Base-by-base conservation (phyloP, 2,797 vertebrate species). In the Cryptoblepharus egeriae region DNA sequence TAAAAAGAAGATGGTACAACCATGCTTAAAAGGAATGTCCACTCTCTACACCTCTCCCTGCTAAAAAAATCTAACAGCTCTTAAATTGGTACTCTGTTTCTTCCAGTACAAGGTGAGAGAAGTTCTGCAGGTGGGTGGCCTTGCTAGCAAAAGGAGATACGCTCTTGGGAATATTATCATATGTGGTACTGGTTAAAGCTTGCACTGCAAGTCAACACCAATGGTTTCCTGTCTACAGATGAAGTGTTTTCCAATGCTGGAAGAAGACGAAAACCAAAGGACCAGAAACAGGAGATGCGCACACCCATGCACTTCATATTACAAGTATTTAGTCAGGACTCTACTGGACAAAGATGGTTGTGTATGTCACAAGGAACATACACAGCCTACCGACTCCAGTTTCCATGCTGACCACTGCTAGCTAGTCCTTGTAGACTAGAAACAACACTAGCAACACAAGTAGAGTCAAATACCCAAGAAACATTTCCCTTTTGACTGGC, bases 1-100 rank as follows among this genome's bases (percentile, higher is more conserved):
- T 79, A 93, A 64, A 93, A 91, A 94, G 93, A 92, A 89, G 90
- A 91, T 92, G 91, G n/a, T n/a, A n/a, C n/a, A 88, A 73, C 81
- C 81, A 75, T 73, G 80, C 35, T 55, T 3, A 4, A 39, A 32
- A 55, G 9, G 22, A 42, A n/a, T 12, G 28, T 73, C n/a, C 18
- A 49, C 35, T 24, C 24, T 35, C 52, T 32, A 28, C 57, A 9
- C 35, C 32, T 26, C 4, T 28, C 10, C 4, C 35, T 16, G 49
- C 35, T 52, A 10, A 49, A 72, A 61, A 39, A 26, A 49, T 1
- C 22, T 22, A 2, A 5, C 20, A 32, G 1, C 37, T 26, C 12
- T 64, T 1, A 70, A 37, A 26, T 32, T 12, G 32, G 60, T 28
- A 52, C 24, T 52, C n/a, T 32, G 60, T 15, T 60, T 65, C 87